Base-by-base conservation (phyloP, 2,888 invertebrate genomes). In the Hypolimnas misippus region DNA sequence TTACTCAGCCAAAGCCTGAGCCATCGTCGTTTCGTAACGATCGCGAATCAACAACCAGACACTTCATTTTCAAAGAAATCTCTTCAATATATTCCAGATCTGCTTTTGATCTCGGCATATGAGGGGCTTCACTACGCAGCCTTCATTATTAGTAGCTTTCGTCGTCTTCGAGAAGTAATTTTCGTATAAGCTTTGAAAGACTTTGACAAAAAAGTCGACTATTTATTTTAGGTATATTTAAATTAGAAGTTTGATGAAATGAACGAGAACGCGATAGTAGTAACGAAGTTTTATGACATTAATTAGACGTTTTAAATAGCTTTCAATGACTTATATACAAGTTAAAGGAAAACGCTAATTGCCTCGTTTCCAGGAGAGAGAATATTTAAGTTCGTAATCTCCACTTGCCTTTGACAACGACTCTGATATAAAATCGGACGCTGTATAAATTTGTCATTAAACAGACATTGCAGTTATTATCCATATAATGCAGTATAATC, bases 131-230 rank as follows among this genome's bases (percentile, higher is more conserved):
- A 42, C 55, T 17, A 14, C 40, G 59, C 44, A 53, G 46, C 53
- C 60, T 54, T 62, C 62, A 40, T 62, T 62, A 56, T 62, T 56
- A 62, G 50, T 62, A 25, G 56, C 51, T 62, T 51, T 29, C 56
- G 42, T 42, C 54, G 21, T 61, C 55, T 61, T 62, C 42, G 50
- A 16, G 3, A 54, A 54, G 54, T 29, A 19, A 60, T 60, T 60
- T 60, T 54, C 54, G n/a, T 35, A 16, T 60, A 53, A 46, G 54
- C 53, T 38, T 42, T 42, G 31, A 52, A 35, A 33, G 16, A 53
- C 17, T 51, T 42, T 53, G 33, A 53, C 16, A 53, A 40, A 44
- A 59, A 19, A 44, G 6, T 21, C 7, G n/a, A 19, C 8, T 1
- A 12, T 5, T 21, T 46, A 21, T 21, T 46, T 46, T 19, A n/a